Percentiles rank a stretch among this genome's conserved stretches.
Conservation (phyloP, 1,140 invertebrate species). For the Drosophila arizonae region DNA sequence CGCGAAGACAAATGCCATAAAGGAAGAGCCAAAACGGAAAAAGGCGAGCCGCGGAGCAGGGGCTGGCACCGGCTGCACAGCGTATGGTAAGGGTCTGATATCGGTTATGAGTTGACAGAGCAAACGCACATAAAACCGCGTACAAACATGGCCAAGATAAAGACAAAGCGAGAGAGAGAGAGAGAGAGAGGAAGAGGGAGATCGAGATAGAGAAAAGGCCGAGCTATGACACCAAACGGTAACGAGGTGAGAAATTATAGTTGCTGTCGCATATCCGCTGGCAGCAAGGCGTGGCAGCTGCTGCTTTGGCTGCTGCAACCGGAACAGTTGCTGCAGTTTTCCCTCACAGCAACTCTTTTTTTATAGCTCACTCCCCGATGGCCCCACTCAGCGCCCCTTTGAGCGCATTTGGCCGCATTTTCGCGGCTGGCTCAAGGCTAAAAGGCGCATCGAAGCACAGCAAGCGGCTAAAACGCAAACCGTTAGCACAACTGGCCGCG, state of each 20-base stretch:
- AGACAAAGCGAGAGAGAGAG: neutral
- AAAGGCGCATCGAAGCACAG: constrained; percentile 39
- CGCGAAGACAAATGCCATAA: constrained; percentile 21
- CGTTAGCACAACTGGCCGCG: constrained; percentile 32
- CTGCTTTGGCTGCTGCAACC: constrained; percentile 7
- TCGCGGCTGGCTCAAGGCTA: constrained; percentile 34
- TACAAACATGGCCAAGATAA: constrained; percentile 48
- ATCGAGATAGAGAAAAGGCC: constrained; percentile 1
- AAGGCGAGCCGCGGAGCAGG: constrained; percentile 14
- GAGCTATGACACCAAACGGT: constrained; percentile 16
- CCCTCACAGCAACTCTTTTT: neutral
- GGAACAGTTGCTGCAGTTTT: constrained; percentile 7
- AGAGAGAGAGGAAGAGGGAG: neutral
- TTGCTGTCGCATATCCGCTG: constrained; percentile 13
- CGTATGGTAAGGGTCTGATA: constrained; percentile 12
- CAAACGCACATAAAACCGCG: constrained; percentile 40
- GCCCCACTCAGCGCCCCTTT: neutral
- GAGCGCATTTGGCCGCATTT: constrained; percentile 30
- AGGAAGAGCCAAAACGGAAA: constrained; percentile 36
- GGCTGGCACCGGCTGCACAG: neutral
- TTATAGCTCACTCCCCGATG: no score
- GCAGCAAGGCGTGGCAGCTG: constrained; percentile 17
- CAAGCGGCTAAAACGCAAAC: constrained; percentile 23
- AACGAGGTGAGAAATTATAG: constrained; percentile 54
- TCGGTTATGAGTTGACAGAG: constrained; percentile 46